Percentiles rank a stretch among this genome's conserved stretches.
Evolutionary conservation across 2,113 vertebrate species (phyloP).

Genomic region (Lutjanus erythropterus): DNA sequence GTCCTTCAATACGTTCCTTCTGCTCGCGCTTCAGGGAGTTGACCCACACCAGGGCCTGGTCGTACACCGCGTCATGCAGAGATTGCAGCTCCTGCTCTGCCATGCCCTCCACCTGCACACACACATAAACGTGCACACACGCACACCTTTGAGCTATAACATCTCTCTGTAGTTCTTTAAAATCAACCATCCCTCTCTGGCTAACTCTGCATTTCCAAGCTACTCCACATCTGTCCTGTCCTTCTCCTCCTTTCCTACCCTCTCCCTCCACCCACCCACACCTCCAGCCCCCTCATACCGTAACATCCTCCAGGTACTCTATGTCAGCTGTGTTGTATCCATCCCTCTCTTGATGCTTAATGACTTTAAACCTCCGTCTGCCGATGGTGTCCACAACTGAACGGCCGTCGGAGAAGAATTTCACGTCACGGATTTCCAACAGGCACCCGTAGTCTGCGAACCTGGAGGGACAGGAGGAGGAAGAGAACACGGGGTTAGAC

Average conservation of each 20-base stretch:
- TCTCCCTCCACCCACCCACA: no score
- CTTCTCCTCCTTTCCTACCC: background rate
- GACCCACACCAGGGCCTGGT: constrained; percentile 93
- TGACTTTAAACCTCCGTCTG: constrained; percentile 89
- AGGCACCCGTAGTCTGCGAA: constrained; percentile 93
- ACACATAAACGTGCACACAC: constrained; percentile 23
- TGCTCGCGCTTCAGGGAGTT: constrained; percentile 91
- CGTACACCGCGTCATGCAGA: constrained; percentile 90
- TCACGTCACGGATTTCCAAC: constrained; percentile 91
- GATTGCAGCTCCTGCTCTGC: constrained; percentile 88
- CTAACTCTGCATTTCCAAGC: no score
- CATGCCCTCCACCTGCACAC: constrained; percentile 87
- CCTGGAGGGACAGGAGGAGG: constrained; percentile 42
- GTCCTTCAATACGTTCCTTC: constrained; percentile 92
- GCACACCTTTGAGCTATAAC: background rate
- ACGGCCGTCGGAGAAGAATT: constrained; percentile 93
- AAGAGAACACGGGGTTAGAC: background rate
- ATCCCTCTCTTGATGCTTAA: constrained; percentile 90
- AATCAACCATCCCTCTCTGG: background rate
- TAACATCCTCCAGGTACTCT: constrained; percentile 92
- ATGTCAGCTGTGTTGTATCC: constrained; percentile 95
- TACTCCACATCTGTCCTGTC: no score
- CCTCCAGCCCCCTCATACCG: constrained; percentile 73
- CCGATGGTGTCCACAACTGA: constrained; percentile 92
- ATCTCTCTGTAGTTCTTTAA: background rate